A percentile compares a stretch with the other conserved stretches of the same genome.
Evolutionary conservation across 2,113 vertebrate species (phyloP).

Genomic region (Numida meleagris): DNA sequence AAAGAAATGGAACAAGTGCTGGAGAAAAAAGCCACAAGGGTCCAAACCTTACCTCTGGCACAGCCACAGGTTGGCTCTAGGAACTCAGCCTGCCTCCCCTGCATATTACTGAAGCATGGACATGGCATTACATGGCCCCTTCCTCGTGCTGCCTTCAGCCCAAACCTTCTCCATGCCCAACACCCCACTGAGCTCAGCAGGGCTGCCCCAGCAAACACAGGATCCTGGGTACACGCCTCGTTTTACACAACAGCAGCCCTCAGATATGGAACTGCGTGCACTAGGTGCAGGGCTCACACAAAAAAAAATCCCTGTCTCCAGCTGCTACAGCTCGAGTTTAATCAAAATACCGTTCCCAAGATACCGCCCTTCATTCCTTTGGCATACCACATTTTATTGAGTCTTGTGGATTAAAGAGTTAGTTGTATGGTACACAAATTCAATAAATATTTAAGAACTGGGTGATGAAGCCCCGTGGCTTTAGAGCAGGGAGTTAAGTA

Average conservation of each 20-base stretch:
- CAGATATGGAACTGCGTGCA: accelerated
- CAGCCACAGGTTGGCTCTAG: neutral
- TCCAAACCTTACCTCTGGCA: neutral
- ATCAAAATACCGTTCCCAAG: neutral
- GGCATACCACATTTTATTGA: conserved; percentile 35
- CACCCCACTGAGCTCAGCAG: accelerated
- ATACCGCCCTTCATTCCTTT: neutral
- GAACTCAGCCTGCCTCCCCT: neutral
- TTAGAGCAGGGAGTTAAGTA: neutral
- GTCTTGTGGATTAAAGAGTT: neutral
- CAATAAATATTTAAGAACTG: conserved; percentile 41
- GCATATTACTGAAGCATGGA: accelerated
- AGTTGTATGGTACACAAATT: neutral
- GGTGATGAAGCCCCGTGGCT: neutral
- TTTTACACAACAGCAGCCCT: neutral
- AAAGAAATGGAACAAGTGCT: neutral
- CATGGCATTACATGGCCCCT: neutral
- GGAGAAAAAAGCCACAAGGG: neutral
- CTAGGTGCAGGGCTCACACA: neutral
- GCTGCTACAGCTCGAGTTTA: neutral
- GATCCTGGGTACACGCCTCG: accelerated
- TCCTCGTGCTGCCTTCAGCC: accelerated
- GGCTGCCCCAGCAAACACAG: accelerated
- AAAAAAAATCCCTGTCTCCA: neutral
- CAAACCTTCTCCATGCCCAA: neutral